Evolutionary conservation across 2,797 vertebrate genomes (phyloP).

Genomic region (Chromis chromis): DNA sequence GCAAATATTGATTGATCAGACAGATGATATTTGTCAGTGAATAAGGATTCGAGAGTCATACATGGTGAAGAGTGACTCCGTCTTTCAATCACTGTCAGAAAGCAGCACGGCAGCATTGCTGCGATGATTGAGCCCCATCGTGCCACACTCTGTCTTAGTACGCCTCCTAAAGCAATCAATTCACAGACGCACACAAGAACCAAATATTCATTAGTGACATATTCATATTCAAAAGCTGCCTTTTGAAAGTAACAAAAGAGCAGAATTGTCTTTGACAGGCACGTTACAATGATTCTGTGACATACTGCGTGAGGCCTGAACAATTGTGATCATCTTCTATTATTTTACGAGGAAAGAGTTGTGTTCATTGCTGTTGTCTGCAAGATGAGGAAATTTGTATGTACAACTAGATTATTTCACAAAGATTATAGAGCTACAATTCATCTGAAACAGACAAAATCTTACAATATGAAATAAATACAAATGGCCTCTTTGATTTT

Average conservation of each 20-base stretch:
- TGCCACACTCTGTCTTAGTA: constrained; percentile 64
- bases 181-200: constrained; percentile 61
- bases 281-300: constrained; percentile 64
- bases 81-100: constrained; percentile 82
- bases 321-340: constrained; percentile 71
- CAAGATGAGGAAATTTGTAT: constrained; percentile 39
- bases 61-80: constrained; percentile 66
- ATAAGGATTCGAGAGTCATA: constrained; percentile 67
- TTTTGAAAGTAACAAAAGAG: constrained; percentile 72
- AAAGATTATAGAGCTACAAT: constrained; percentile 42
- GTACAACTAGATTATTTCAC: constrained; percentile 40
- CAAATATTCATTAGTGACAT: constrained; percentile 82
- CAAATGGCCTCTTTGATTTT: constrained; percentile 35
- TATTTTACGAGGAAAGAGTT: constrained; percentile 57
- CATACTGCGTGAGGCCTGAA: constrained; percentile 62
- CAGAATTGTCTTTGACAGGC: constrained; percentile 68
- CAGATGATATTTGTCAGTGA: constrained; percentile 78
- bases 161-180: constrained; percentile 80
- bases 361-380: constrained; percentile 52
- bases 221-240: constrained; percentile 77
- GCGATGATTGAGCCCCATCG: constrained; percentile 70
- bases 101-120: constrained; percentile 61
- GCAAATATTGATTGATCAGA: constrained; percentile 85
- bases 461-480: constrained; percentile 35
- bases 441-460: constrained; percentile 26